Conservation (phyloP, 2,113 vertebrate genomes). For the Percina caprodes region DNA sequence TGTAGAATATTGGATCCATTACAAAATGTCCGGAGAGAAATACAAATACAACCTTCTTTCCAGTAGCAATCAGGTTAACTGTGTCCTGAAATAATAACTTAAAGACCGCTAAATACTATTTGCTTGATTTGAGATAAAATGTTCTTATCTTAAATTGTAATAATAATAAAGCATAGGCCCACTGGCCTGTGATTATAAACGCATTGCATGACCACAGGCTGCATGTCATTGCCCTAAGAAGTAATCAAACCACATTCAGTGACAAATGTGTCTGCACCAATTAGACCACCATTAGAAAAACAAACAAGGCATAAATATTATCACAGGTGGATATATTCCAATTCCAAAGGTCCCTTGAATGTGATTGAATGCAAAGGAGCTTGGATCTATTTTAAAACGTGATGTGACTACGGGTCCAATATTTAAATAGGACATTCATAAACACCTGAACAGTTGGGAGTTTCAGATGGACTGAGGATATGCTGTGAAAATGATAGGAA, state of each 20-base stretch:
- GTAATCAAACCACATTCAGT: slow-evolving; percentile 10
- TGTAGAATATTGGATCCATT: not conserved
- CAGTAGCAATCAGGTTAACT: not conserved
- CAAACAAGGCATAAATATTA: slow-evolving; percentile 1
- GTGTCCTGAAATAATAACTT: slow-evolving; percentile 6
- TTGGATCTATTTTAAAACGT: not conserved
- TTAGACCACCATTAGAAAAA: not conserved
- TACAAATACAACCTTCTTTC: not conserved
- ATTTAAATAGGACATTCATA: not conserved
- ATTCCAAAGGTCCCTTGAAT: slow-evolving; percentile 18
- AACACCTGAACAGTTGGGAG: not conserved
- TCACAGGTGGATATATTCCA: not conserved
- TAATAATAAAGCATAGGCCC: not conserved
- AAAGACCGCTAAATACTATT: not conserved
- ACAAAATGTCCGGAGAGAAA: not conserved
- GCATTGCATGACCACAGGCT: not conserved
- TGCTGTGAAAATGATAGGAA: slow-evolving; percentile 1
- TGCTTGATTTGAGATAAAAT: not conserved
- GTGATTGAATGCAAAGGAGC: not conserved
- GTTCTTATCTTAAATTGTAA: not conserved
- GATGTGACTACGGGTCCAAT: not conserved
- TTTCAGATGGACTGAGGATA: slow-evolving; percentile 13
- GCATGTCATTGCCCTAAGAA: not conserved
- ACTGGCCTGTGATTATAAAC: not conserved
- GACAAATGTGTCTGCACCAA: not conserved